Evolutionary conservation across 2,888 invertebrate species (phyloP), one percentile per base, ranked within the genome.

Genomic region (Gastracanthus pulcherrimus): DNA sequence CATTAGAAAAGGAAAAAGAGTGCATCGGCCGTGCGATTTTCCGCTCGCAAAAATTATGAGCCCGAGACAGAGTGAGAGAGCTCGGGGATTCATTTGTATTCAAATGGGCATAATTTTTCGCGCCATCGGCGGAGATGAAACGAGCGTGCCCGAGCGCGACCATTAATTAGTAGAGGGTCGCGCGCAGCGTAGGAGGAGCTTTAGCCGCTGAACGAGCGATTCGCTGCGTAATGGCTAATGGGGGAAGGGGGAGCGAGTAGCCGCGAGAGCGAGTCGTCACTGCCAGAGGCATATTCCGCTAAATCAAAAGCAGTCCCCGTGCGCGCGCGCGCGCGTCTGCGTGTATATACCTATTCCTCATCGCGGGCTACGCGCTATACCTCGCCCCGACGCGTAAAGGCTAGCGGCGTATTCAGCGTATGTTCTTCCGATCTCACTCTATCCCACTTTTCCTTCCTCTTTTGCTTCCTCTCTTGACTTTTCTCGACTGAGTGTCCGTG

Each of bases 241-340:
- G 74, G 3, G 16, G 9, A 66, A 26, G 29, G 5, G 75, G 23
- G 75, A 23, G 4, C 26, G 66, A n/a, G 41, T 36, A 41, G n/a
- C 26, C 36, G 75, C 79, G 86, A 88, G 85, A 85, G 85, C 83
- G 86, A 87, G 89, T 90, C 89, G 89, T 90, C 90, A 89, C 88
- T 90, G 90, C 88, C 90, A 90, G 85, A 72, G 86, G 88, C 90
- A 90, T 88, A 90, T 88, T 88, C 87, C 87, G 88, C 88, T 90
- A 90, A 90, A 90, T 90, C 90, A 90, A 90, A 90, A 89, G 87
- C 90, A 90, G 89, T 85, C 82, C 83, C 84, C 84, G 36, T 55
- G 58, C 45, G 60, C 38, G 66, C 55, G 19, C n/a, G 16, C 48
- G 3, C 4, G 29, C 31, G 23, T 19, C 26, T 67, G 75, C 55